These are phyloP conservation scores for Sesia apiformis DNA, from an alignment of 2,888 invertebrate genomes.

Conservation along the genomic window DNA sequence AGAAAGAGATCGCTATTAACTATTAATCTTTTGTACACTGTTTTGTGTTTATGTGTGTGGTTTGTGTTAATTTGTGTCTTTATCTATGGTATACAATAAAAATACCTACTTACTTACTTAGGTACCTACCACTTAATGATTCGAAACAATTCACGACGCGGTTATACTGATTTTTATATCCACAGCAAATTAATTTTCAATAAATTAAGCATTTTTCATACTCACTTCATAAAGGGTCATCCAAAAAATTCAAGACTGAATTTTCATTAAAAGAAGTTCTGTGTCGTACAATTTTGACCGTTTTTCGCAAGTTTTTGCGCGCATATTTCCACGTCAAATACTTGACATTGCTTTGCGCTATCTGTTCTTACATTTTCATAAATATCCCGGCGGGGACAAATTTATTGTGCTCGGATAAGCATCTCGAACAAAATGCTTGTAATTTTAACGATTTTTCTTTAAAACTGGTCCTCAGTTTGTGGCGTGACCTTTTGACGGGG, in stretches of 20 bases:
- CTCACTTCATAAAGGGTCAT: too few relatives aligned
- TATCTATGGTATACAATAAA: too few relatives aligned
- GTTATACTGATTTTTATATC: too few relatives aligned
- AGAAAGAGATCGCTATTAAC: too few relatives aligned
- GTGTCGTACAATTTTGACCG: background rate
- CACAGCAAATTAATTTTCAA: too few relatives aligned
- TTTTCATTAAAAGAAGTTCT: slow-evolving; percentile 1
- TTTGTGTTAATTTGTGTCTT: too few relatives aligned
- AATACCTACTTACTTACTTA: too few relatives aligned
- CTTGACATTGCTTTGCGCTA: slow-evolving; percentile 22
- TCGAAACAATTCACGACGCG: too few relatives aligned
- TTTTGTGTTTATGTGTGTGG: too few relatives aligned
- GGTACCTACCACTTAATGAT: too few relatives aligned
- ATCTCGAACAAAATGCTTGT: slow-evolving; percentile 55
- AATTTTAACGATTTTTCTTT: slow-evolving; percentile 48
- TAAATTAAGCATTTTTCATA: too few relatives aligned
- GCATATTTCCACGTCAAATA: slow-evolving; percentile 19
- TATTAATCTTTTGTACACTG: too few relatives aligned
- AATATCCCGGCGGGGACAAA: slow-evolving; percentile 26
- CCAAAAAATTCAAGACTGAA: background rate
- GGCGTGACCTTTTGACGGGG: background rate
- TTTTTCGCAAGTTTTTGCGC: slow-evolving; percentile 4
- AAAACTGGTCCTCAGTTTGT: slow-evolving; percentile 1
- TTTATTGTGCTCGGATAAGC: slow-evolving; percentile 22
- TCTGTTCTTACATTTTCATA: slow-evolving; percentile 39